These are phyloP conservation scores for Atherix ibis DNA, from an alignment of 2,888 invertebrate species.

Conservation along the genomic window DNA sequence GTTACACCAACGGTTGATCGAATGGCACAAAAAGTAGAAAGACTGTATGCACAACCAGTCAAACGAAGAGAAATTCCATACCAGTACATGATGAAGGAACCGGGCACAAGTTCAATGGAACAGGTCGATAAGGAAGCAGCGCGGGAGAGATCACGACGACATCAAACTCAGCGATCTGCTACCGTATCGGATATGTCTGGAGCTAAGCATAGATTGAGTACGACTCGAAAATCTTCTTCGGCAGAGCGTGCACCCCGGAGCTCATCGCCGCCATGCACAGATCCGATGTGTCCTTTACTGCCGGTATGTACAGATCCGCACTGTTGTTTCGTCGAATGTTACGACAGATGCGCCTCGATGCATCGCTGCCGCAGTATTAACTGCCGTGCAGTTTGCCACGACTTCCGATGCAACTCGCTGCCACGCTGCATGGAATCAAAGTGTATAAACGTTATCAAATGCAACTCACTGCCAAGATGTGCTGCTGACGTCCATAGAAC, in stretches of 20 bases:
- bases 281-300: conserved; percentile 30
- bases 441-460: conserved; percentile 32
- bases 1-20: conserved; percentile 17
- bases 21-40: conserved; percentile 18
- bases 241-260: conserved; percentile 29
- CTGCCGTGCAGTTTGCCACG: conserved; percentile 21
- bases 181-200: conserved; percentile 31
- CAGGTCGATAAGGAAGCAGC: conserved; percentile 13
- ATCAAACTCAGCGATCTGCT: conserved; percentile 32
- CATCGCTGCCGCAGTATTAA: conserved; percentile 12
- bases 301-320: conserved; percentile 32
- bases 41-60: conserved; percentile 24
- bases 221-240: conserved; percentile 26
- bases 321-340: conserved; percentile 27
- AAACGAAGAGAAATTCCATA: conserved; percentile 23
- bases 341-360: conserved; percentile 15
- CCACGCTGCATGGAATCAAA: conserved; percentile 30
- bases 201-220: conserved; percentile 14
- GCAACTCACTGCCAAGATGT: conserved; percentile 35
- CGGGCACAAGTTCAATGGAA: conserved; percentile 13
- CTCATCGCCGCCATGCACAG: conserved; percentile 29
- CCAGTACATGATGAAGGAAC: conserved; percentile 28
- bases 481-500: conserved; percentile 30
- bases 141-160: conserved; percentile 29
- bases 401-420: conserved; percentile 27